A percentile compares a stretch with the other conserved stretches of the same genome.
These are phyloP conservation scores for Philereme vetulata DNA, from an alignment of 2,888 invertebrate genomes.

Conservation along the genomic window DNA sequence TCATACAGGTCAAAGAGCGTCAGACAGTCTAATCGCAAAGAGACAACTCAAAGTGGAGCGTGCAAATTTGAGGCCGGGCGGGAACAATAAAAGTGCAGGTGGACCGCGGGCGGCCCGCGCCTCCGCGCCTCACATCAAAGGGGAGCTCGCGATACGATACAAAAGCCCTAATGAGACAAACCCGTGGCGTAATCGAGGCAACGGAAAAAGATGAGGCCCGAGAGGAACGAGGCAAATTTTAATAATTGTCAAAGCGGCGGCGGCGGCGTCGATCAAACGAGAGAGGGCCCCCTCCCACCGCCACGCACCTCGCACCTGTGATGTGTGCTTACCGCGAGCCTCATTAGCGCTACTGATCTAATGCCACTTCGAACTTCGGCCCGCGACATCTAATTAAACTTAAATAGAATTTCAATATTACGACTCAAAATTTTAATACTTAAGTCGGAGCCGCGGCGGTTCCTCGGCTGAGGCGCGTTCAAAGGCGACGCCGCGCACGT, in stretches of 20 bases:
- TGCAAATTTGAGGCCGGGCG: constrained; percentile 75
- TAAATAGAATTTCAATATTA: constrained; percentile 81
- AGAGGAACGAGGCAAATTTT: constrained; percentile 84
- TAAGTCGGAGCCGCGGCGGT: constrained; percentile 72
- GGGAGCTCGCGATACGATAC: constrained; percentile 79
- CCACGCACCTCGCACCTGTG: constrained; percentile 62
- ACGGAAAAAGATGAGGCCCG: constrained; percentile 83
- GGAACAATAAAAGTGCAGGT: constrained; percentile 83
- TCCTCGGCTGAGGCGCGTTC: constrained; percentile 76
- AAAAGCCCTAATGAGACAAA: constrained; percentile 84
- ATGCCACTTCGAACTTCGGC: constrained; percentile 77
- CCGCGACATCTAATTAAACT: constrained; percentile 79
- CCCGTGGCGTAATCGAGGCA: constrained; percentile 83
- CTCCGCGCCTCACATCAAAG: constrained; percentile 75
- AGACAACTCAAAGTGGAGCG: constrained; percentile 78
- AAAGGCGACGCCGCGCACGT: constrained; percentile 81
- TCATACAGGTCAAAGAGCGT: constrained; percentile 59
- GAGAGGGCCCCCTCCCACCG: constrained; percentile 51
- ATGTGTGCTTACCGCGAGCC: constrained; percentile 79
- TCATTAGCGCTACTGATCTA: constrained; percentile 82
- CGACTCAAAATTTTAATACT: constrained; percentile 79
- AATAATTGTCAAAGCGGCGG: constrained; percentile 85
- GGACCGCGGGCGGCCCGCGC: constrained; percentile 66
- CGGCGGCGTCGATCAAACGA: constrained; percentile 84
- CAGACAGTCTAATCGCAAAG: constrained; percentile 70